Evolutionary conservation across 1,140 invertebrate genomes (phyloP).

Genomic region (Sycobia sp.): DNA sequence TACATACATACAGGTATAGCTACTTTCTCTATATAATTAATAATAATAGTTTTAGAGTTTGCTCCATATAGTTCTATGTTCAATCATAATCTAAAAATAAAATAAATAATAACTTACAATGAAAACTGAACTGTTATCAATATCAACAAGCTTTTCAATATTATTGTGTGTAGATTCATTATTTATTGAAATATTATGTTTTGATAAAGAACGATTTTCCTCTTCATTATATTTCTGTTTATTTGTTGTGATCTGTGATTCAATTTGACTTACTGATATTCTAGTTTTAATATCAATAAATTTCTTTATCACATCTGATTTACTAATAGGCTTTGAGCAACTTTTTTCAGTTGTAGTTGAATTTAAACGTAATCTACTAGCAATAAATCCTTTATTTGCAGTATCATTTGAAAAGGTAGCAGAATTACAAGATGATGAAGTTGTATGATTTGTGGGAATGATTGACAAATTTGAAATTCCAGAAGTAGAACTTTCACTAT

Average conservation of each 20-base stretch:
- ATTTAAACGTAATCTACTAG: constrained; percentile 20
- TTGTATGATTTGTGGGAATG: constrained; percentile 39
- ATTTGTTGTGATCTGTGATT: constrained; percentile 8
- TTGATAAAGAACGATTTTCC: constrained; percentile 1
- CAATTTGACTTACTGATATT: constrained; percentile 24
- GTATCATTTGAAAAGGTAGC: constrained; percentile 38
- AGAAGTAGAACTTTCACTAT: constrained; percentile 28
- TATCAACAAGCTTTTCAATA: constrained; percentile 43
- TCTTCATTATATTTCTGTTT: constrained; percentile 11
- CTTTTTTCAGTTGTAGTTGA: not conserved
- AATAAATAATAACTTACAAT: constrained; percentile 39
- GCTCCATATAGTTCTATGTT: too few relatives aligned
- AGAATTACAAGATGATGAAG: constrained; percentile 33
- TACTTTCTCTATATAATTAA: too few relatives aligned
- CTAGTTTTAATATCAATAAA: constrained; percentile 40
- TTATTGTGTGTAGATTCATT: not conserved
- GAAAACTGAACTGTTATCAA: constrained; percentile 42
- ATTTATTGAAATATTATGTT: not conserved
- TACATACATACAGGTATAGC: too few relatives aligned
- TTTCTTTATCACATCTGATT: constrained; percentile 39
- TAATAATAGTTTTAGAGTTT: too few relatives aligned
- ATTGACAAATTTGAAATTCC: constrained; percentile 38
- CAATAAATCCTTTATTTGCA: constrained; percentile 45
- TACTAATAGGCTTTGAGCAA: constrained; percentile 15
- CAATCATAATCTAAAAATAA: not conserved